Base-by-base conservation (phyloP, 2,797 vertebrate genomes). In the Urophycis tenuis region DNA sequence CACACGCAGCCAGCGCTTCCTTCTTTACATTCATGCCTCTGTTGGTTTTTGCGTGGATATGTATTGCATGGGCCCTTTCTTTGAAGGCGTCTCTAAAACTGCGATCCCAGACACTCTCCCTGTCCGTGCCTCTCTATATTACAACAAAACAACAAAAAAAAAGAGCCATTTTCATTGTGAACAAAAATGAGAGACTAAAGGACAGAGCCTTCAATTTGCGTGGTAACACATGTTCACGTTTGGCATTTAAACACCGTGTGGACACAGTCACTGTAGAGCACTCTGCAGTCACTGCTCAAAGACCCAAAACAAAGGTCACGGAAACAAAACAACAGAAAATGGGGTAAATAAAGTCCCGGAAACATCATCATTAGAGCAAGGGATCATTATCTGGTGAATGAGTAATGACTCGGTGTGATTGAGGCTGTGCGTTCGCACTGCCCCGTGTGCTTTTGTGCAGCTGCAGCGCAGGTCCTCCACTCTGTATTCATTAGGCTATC, bases 81-180 rank as follows among this genome's bases (percentile, higher is more conserved):
- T 14, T 70, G 29, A 31, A 70, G 67, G 79, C 72, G 22, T 72
- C 35, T 22, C 33, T 72, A 32, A 31, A 30, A 9, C n/a, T 79
- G 70, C 45, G 81, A 72, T 85, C 75, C n/a, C 53, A 10, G 53
- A 25, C n/a, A 3, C 25, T 11, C 12, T 67, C 60, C 60, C 60
- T 25, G 10, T 4, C 60, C 8, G 60, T 25, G n/a, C n/a, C 60
- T 29, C 60, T 25, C 25, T n/a, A n/a, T n/a, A n/a, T n/a, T n/a
- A n/a, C n/a, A n/a, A n/a, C n/a, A n/a, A n/a, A n/a, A n/a, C n/a
- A n/a, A n/a, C n/a, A n/a, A n/a, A n/a, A n/a, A n/a, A n/a, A n/a
- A n/a, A n/a, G n/a, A n/a, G n/a, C n/a, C 4, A 10, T 67, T 67
- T 67, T 60, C 22, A 25, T 8, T 10, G n/a, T n/a, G n/a, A 67